Percentiles rank a stretch among this genome's conserved stretches.
These are phyloP conservation scores for Steinernema scapterisci DNA, from an alignment of 2,888 invertebrate species.

Conservation along the genomic window DNA sequence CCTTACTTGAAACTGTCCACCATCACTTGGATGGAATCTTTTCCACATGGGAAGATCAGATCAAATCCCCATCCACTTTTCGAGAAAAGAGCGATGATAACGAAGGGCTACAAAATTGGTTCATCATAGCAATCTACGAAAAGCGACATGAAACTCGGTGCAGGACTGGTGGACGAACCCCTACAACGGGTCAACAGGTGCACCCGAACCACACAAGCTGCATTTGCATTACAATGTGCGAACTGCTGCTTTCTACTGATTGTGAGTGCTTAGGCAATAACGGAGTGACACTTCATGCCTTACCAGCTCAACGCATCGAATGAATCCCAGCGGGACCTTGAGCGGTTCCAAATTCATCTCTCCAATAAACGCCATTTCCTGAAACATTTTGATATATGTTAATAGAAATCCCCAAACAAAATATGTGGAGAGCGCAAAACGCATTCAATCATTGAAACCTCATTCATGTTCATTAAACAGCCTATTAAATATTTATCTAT, in stretches of 20 bases:
- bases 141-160: too few species aligned
- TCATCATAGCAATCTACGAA: background rate
- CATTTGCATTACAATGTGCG: too few species aligned
- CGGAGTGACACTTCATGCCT: constrained; percentile 34
- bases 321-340: constrained; percentile 66
- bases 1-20: constrained; percentile 43
- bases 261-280: background rate
- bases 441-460: background rate
- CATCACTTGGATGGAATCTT: background rate
- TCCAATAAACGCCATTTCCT: constrained; percentile 27
- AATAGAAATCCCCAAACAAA: background rate
- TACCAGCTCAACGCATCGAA: constrained; percentile 61
- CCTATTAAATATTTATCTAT: constrained; percentile 30
- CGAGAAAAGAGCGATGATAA: constrained; percentile 60
- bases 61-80: constrained; percentile 57
- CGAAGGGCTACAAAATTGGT: constrained; percentile 49
- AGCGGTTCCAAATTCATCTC: constrained; percentile 51
- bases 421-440: background rate
- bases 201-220: too few species aligned
- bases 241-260: too few species aligned
- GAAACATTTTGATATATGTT: background rate
- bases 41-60: constrained; percentile 46
- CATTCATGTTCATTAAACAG: background rate
- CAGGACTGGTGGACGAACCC: too few species aligned
- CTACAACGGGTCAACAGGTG: too few species aligned